Evolutionary conservation across 2,113 vertebrate genomes (phyloP), one percentile per base, ranked within the genome.

Genomic region (Ivindomyrus marchei): DNA sequence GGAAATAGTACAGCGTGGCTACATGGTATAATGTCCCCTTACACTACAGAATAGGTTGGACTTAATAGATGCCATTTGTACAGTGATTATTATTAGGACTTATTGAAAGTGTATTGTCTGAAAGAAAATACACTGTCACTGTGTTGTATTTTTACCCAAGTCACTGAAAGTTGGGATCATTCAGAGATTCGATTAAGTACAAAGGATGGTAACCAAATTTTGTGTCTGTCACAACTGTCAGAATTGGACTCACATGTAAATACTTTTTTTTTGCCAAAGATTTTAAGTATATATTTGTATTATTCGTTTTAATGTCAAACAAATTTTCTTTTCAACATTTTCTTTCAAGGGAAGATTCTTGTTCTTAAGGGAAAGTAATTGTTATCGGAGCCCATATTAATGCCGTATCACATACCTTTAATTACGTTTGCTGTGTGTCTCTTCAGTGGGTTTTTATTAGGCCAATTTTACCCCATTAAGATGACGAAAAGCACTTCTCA

Each of bases 251-350:
- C 90, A 92, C 92, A 89, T 89, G 94, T 90, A 88, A 93, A 93
- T 39, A 45, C 42, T 53, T 94, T 94, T 91, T 3, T 80, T 94
- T 95, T 94, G 94, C 94, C 94, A 95, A 95, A 95, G 95, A 95
- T 92, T 93, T 92, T 91, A 53, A 66, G 47, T 92, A 91, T 91
- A 90, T 90, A 91, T 92, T 88, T 92, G 92, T 93, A 91, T 88
- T 90, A 91, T 3, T 89, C 50, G 70, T 87, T 90, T 88, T 88
- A 87, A 46, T 88, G 52, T 88, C 87, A 88, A 45, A 88, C 52
- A 46, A 88, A 88, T 88, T 62, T 88, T 58, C 52, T 88, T 52
- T 88, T 66, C 9, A 45, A 45, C 87, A 46, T 88, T 46, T 87
- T 50, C 9, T 91, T 89, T 45, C 58, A 50, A 86, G 27, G 85